Percentiles rank a stretch among this genome's conserved stretches.
phyloP scores from a whole-genome alignment of 1,140 invertebrate species.

The Vollenhovia emeryi region DNA sequence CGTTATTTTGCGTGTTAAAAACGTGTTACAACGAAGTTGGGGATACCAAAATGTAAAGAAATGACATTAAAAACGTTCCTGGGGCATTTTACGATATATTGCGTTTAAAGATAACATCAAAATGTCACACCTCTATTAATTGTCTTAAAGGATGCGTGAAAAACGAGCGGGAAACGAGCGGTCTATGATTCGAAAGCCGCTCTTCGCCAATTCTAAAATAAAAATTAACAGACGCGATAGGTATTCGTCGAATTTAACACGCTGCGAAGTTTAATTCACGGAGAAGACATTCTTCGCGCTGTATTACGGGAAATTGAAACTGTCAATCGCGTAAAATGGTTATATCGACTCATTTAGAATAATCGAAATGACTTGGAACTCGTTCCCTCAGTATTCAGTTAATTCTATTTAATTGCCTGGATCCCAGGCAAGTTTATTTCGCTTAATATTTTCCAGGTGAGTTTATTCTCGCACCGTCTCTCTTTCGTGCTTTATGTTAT shows the following conservation, averaged over 20 bases:
- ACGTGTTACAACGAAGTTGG: too few species aligned
- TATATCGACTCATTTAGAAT: background rate
- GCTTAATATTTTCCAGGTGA: too few species aligned
- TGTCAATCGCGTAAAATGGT: background rate
- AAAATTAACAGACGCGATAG: background rate
- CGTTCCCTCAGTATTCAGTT: background rate
- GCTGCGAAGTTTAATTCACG: background rate
- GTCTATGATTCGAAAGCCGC: background rate
- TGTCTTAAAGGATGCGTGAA: too few species aligned
- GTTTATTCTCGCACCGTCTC: background rate
- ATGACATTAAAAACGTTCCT: too few species aligned
- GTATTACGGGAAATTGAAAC: conserved; percentile 9
- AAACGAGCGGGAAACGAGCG: too few species aligned
- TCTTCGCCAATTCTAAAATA: background rate
- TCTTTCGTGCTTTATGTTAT: background rate
- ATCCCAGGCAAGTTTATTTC: background rate
- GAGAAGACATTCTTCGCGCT: background rate
- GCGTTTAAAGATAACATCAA: too few species aligned
- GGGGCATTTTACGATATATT: too few species aligned
- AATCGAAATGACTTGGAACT: background rate
- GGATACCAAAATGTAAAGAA: too few species aligned
- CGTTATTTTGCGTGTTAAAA: too few species aligned
- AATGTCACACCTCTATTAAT: too few species aligned
- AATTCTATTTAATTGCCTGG: background rate
- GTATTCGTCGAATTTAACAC: background rate